Evolutionary conservation across 1,140 invertebrate species (phyloP), one percentile per base, ranked within the genome.

Genomic region (Tetramorium parvispinum): DNA sequence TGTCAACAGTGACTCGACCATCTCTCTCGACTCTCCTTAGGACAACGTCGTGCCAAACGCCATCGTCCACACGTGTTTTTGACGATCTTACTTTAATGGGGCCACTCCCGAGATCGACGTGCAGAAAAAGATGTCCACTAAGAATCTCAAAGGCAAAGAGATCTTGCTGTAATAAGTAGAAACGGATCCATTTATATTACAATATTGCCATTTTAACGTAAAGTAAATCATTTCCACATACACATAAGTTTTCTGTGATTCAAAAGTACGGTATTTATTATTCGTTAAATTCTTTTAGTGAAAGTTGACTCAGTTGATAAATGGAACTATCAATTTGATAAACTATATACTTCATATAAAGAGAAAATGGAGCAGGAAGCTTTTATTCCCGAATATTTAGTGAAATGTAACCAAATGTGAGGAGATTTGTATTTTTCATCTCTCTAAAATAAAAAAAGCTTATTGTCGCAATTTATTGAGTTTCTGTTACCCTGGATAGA

Each of bases 71-170:
- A 55, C 97, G 95, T 65, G 97, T 95, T 59, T 97, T 96, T 0
- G 98, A 98, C 0, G 98, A 97, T 90, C 98, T 96, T 16, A 99
- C 97, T 92, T 98, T 97, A 0, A 98, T 96, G 0, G 97, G 96
- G 0, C 98, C 99, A n/a, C 98, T 98, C 0, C 99, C 99, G 21
- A 99, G 95, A 94, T 99, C 98, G 76, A 99, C 95, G 88, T 99
- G 97, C 18, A 99, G 96, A 94, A 98, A 99, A 68, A 99, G 96
- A 92, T 99, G 98, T 0, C 99, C 98, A 87, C 98, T 98, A 55
- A 99, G 96, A 85, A 99, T 96, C 94, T 99, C 99, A 87, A 99
- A 97, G 11, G 98, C 98, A 93, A 99, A 98, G 63, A 99, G 96
- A 94, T 99, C 98, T 65, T 97, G 96, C 97, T 98, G 95, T 1